Percentiles rank a stretch among this genome's conserved stretches.
These are phyloP conservation scores for Elanus axillaris DNA, from an alignment of 2,113 vertebrate genomes.

Conservation along the genomic window DNA sequence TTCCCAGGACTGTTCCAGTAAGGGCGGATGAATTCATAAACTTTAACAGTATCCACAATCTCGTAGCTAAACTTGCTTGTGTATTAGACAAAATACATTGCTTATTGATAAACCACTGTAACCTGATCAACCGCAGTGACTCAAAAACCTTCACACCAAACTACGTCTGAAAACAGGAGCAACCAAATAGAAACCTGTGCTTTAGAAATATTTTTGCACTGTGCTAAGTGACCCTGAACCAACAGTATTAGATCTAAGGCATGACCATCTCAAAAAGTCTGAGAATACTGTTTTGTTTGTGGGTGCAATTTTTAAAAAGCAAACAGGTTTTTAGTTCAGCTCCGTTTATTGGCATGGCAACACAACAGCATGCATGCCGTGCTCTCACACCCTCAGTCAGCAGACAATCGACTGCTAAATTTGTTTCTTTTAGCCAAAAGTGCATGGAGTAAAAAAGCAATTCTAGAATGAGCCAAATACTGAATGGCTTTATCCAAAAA, in stretches of 20 bases:
- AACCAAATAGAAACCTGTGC: background rate
- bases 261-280: background rate
- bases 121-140: background rate
- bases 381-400: background rate
- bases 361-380: background rate
- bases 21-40: background rate
- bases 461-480: background rate
- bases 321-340: background rate
- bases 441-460: background rate
- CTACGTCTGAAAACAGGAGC: background rate
- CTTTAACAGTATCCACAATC: background rate
- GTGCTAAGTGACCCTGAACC: background rate
- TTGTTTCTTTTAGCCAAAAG: background rate
- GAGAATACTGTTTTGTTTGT: background rate
- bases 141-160: background rate
- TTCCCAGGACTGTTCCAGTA: background rate
- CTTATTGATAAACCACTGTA: conserved; percentile 3
- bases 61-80: background rate
- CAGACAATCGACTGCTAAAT: background rate
- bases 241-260: background rate
- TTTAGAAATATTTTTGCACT: conserved; percentile 3
- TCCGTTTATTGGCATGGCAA: background rate
- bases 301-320: background rate
- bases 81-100: background rate
- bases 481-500: background rate